These are phyloP conservation scores for Lutjanus campechanus DNA, from an alignment of 2,797 vertebrate species.

Conservation along the genomic window DNA sequence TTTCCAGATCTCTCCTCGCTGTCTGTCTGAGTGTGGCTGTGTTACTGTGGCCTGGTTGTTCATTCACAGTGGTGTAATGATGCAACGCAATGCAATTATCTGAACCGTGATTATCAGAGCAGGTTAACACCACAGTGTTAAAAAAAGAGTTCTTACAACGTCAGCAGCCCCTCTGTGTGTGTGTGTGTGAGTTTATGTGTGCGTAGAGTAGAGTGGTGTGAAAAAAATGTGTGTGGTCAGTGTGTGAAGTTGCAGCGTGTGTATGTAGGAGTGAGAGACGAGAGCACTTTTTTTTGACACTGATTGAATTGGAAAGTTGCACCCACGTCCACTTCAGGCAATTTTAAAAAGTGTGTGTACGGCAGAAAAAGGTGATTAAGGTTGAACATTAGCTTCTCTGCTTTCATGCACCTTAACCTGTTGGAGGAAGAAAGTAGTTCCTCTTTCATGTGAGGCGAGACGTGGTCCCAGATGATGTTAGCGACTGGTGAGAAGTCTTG, in stretches of 20 bases:
- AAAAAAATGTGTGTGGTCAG: slow-evolving; percentile 12
- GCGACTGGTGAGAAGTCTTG: not conserved
- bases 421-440: not conserved
- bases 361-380: slow-evolving; percentile 1
- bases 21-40: not conserved
- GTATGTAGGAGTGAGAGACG: slow-evolving; percentile 6
- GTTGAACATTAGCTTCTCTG: slow-evolving; percentile 37
- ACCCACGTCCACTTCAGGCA: not conserved
- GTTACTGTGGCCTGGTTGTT: slow-evolving; percentile 44
- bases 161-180: slow-evolving; percentile 36
- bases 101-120: slow-evolving; percentile 57
- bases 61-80: slow-evolving; percentile 47
- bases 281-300: slow-evolving; percentile 28
- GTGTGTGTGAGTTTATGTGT: slow-evolving; percentile 1
- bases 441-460: not conserved
- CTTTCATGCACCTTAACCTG: slow-evolving; percentile 7
- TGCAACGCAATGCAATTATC: slow-evolving; percentile 58
- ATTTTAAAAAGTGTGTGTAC: not conserved
- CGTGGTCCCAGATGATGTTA: not conserved
- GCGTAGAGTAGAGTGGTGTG: not conserved
- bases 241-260: not conserved
- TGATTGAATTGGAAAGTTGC: slow-evolving; percentile 31
- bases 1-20: not conserved
- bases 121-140: slow-evolving; percentile 48
- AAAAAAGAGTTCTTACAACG: slow-evolving; percentile 17